phyloP scores from a whole-genome alignment of 2,888 invertebrate genomes.

The Cyaniris semiargus region DNA sequence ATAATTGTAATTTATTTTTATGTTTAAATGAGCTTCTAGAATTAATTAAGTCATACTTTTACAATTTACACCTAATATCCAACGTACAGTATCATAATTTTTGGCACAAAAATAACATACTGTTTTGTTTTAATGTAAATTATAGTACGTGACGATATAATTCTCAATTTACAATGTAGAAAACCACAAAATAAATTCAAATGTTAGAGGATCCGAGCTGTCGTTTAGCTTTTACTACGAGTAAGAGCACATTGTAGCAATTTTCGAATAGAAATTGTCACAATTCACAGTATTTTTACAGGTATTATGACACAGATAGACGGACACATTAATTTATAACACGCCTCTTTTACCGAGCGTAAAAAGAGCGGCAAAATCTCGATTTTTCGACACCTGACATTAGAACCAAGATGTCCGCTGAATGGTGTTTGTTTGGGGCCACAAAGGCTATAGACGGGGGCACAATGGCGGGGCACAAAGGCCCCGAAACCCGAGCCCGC shows the following conservation, averaged over 20 bases:
- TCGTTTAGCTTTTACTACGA: too few relatives aligned
- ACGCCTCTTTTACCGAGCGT: background rate
- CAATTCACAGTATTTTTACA: background rate
- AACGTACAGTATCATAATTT: too few relatives aligned
- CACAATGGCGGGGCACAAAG: constrained; percentile 7
- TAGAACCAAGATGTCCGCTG: constrained; percentile 20
- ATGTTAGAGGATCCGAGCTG: background rate
- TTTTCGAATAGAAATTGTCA: background rate
- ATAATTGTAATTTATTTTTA: too few relatives aligned
- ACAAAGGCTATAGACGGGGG: constrained; percentile 9
- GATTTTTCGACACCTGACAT: constrained; percentile 8
- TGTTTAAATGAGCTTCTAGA: too few relatives aligned
- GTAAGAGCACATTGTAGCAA: background rate
- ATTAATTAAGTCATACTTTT: too few relatives aligned
- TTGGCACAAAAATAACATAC: too few relatives aligned
- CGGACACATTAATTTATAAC: background rate
- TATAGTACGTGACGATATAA: too few relatives aligned
- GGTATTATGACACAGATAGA: background rate
- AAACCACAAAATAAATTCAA: background rate
- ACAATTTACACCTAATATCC: too few relatives aligned
- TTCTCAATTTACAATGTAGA: background rate
- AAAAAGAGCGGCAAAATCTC: background rate
- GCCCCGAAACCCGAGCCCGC: constrained; percentile 10
- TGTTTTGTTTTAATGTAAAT: too few relatives aligned
- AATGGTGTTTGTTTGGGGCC: constrained; percentile 10